Conservation (phyloP, 2,797 vertebrate genomes). For the Parauchenoglanis ngamensis region DNA sequence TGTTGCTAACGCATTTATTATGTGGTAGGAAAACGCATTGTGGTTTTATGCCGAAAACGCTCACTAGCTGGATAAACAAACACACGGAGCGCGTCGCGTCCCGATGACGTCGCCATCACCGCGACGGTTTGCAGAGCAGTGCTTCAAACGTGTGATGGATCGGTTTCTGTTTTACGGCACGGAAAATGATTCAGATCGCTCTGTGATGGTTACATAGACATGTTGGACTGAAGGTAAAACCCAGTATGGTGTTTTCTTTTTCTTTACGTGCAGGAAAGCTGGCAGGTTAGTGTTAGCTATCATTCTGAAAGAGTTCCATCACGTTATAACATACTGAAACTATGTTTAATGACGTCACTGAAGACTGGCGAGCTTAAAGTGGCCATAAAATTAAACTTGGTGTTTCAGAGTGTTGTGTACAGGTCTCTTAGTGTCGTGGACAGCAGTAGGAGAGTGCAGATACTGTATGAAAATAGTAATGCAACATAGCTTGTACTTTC, state of each 20-base stretch:
- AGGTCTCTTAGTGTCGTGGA: background rate
- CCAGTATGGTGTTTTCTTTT: background rate
- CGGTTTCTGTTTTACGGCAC: background rate
- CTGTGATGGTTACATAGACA: background rate
- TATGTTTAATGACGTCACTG: background rate
- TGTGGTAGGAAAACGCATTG: background rate
- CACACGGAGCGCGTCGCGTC: background rate
- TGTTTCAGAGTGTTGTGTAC: background rate
- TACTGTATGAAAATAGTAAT: background rate
- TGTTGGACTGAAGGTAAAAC: background rate
- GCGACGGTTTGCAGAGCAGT: background rate
- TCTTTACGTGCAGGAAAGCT: background rate
- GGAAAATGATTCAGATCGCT: background rate
- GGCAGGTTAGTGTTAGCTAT: background rate
- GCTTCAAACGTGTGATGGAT: background rate
- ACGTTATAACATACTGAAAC: background rate
- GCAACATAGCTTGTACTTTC: no score
- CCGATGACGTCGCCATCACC: constrained; percentile 12
- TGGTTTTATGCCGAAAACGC: background rate
- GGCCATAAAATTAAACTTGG: background rate
- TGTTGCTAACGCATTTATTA: background rate
- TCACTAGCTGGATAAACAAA: constrained; percentile 33
- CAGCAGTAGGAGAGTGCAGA: background rate
- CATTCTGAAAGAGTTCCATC: background rate
- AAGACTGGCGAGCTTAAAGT: background rate